Conservation (phyloP, 92 coral and sea anemone genomes). For the Phenganax marumi region DNA sequence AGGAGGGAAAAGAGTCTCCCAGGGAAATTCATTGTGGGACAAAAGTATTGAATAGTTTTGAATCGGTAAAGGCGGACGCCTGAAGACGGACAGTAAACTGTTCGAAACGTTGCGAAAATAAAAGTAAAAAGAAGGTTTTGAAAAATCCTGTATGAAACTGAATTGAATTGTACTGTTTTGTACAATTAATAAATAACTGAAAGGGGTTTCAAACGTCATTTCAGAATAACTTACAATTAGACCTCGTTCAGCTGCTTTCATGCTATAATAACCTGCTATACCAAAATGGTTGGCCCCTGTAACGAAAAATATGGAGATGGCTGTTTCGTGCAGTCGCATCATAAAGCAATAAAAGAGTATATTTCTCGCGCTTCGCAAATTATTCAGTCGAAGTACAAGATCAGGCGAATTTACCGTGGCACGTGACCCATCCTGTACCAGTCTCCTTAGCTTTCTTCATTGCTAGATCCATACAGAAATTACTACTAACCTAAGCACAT, state of each 20-base stretch:
- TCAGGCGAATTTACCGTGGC: conserved; percentile 65
- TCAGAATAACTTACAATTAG: conserved; percentile 67
- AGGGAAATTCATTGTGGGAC: no score
- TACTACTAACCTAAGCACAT: conserved; percentile 72
- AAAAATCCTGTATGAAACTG: no score
- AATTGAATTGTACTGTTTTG: no score
- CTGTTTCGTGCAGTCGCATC: not conserved
- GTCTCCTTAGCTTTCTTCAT: conserved; percentile 84
- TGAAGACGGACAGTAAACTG: no score
- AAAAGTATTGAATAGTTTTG: no score
- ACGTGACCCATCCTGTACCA: conserved; percentile 92
- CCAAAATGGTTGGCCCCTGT: conserved; percentile 97
- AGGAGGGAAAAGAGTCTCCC: no score
- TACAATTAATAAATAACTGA: not conserved
- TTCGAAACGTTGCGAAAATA: no score
- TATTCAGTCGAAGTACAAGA: no score
- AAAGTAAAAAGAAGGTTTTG: no score
- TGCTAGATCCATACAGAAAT: conserved; percentile 93
- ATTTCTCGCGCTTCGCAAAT: not conserved
- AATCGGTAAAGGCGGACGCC: no score
- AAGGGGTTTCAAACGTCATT: not conserved
- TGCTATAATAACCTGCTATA: conserved; percentile 95
- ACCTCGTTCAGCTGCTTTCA: conserved; percentile 81
- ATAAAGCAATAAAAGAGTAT: not conserved
- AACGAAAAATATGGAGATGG: not conserved